Conservation (phyloP, 2,888 invertebrate species). For the Torymus texanus region DNA sequence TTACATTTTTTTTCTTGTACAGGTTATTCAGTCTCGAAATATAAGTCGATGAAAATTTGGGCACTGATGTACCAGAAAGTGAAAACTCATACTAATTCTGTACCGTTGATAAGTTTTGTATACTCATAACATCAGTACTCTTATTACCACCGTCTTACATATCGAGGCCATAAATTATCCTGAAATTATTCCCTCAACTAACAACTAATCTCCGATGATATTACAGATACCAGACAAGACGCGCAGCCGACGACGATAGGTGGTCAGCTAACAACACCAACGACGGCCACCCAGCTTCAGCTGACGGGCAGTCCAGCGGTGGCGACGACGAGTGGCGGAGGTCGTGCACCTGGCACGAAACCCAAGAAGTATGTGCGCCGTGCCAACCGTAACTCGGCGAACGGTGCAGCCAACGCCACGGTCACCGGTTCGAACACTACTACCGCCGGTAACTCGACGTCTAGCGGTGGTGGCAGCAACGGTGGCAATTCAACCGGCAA, state of each 20-base stretch:
- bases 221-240: conserved; percentile 39
- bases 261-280: conserved; percentile 73
- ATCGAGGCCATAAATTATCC: too few relatives aligned
- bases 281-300: conserved; percentile 78
- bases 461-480: background rate
- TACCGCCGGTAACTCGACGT: conserved; percentile 10
- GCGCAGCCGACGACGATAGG: conserved; percentile 6
- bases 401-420: conserved; percentile 63
- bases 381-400: conserved; percentile 72
- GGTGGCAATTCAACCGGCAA: conserved; percentile 64
- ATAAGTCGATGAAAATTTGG: too few relatives aligned
- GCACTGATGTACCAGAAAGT: too few relatives aligned
- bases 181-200: too few relatives aligned
- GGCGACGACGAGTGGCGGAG: conserved; percentile 46
- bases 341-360: conserved; percentile 79
- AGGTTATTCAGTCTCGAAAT: too few relatives aligned
- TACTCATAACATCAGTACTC: too few relatives aligned
- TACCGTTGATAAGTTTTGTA: too few relatives aligned
- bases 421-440: conserved; percentile 39
- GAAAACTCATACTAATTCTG: too few relatives aligned
- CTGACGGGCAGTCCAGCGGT: conserved; percentile 60
- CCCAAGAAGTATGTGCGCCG: conserved; percentile 84
- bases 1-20: too few relatives aligned
- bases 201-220: background rate
- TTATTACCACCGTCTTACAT: too few relatives aligned